Base-by-base conservation (phyloP, 2,113 vertebrate genomes). In the Eptatretus burgeri region DNA sequence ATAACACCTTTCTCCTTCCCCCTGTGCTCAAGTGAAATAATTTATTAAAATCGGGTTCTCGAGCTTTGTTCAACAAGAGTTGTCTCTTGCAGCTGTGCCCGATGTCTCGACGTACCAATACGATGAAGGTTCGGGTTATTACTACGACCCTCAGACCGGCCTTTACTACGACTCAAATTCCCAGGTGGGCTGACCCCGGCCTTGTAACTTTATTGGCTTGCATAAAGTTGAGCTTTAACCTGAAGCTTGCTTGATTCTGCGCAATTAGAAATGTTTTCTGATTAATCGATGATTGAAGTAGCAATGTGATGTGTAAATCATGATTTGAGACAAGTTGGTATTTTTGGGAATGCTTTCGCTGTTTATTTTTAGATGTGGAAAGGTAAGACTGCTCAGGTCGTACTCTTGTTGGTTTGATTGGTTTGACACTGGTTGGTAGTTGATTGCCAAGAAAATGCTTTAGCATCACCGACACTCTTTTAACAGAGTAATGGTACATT, bases 121-220 rank as follows among this genome's bases (percentile, higher is more conserved):
- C 66, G 88, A 98, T 69, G 89, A 98, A 65, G 80, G 85, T 64
- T 98, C 91, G 65, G 89, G 91, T 64, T 98, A 89, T 72, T 98
- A 96, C 68, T 98, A 86, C 64, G 91, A 98, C 74, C 83, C 85
- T 65, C 71, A 82, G 66, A 87, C 83, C 67, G 83, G 88, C 51
- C 79, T 94, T 12, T 96, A 94, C 73, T 98, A 98, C 68, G 91
- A 98, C 71, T 80, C 89, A 63, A 89, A 78, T 71, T 84, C 85
- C 10, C 91, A 98, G 72, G 91, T 96, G 81, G 74, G 67, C 53
- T 17, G 27, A 41, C 27, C 27, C 27, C 27, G 67, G 63, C 68
- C 50, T 67, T 51, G 67, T 66, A 63, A 16, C 19, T 51, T 68
- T 17, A 3, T 9, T 69, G 69, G 62, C 52, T 63, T 72, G 19